Conservation (phyloP, 2,888 invertebrate species). For the Resseliella maxima region DNA sequence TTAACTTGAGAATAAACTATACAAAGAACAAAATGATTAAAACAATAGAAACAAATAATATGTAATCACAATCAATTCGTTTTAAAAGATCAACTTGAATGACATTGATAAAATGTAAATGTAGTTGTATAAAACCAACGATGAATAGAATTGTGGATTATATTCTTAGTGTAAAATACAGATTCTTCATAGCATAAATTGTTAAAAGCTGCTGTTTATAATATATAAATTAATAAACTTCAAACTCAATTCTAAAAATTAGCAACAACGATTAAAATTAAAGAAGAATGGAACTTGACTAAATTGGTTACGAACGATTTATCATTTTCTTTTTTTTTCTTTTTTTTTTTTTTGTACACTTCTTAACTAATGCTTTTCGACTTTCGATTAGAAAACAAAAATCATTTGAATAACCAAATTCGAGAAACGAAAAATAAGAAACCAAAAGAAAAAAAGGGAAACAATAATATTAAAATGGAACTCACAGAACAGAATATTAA, state of each 20-base stretch:
- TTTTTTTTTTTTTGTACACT: not conserved
- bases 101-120: no score
- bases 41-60: no score
- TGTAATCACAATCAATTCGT: no score
- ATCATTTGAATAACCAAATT: not conserved
- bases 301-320: not conserved
- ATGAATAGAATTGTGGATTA: no score
- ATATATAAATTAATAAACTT: not conserved
- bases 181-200: not conserved
- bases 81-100: no score
- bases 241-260: conserved; percentile 27
- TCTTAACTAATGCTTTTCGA: not conserved
- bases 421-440: not conserved
- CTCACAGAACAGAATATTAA: not conserved
- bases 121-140: no score
- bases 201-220: not conserved
- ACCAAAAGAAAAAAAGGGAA: not conserved
- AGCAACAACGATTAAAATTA: not conserved
- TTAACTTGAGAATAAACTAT: no score
- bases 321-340: no score
- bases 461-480: not conserved
- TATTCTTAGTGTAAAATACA: no score
- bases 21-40: no score
- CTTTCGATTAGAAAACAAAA: not conserved
- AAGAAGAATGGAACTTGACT: not conserved